phyloP scores from a whole-genome alignment of 2,797 vertebrate species.

The Chaenodraco wilsoni region DNA sequence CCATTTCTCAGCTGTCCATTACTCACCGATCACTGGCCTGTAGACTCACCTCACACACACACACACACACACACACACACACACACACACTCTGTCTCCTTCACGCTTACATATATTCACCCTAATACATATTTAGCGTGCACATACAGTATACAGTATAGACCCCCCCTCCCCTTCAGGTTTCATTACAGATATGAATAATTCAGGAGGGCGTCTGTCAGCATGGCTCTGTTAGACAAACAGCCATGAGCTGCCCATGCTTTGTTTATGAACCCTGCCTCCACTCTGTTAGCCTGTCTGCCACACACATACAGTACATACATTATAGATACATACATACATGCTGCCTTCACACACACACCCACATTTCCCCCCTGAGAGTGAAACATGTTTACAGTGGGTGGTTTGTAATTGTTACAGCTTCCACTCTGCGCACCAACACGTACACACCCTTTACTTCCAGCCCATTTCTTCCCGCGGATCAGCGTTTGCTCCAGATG shows the following conservation, averaged over 20 bases:
- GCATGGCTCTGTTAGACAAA: constrained; percentile 60
- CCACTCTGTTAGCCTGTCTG: constrained; percentile 44
- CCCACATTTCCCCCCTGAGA: constrained; percentile 9
- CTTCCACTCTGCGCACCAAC: neutral
- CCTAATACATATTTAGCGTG: constrained; percentile 34
- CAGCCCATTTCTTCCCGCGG: constrained; percentile 30
- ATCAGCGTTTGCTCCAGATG: constrained; percentile 39
- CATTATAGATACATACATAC: constrained; percentile 16
- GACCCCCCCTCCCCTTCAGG: constrained; percentile 14
- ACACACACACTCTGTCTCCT: neutral
- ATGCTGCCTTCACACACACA: constrained; percentile 10
- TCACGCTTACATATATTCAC: constrained; percentile 14
- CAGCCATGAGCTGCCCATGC: constrained; percentile 23
- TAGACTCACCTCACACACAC: constrained; percentile 23
- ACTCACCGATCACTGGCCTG: constrained; percentile 33
- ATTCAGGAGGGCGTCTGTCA: constrained; percentile 68
- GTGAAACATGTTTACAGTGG: constrained; percentile 19
- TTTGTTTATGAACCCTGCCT: constrained; percentile 63
- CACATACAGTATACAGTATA: constrained; percentile 30
- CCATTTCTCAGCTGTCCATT: constrained; percentile 34
- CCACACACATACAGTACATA: constrained; percentile 24
- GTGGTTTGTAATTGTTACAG: constrained; percentile 42
- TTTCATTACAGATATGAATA: constrained; percentile 81
- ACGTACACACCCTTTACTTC: constrained; percentile 5
- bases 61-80: constrained; percentile 20